phyloP scores from a whole-genome alignment of 2,888 invertebrate genomes.

The Ectemnius continuus region DNA sequence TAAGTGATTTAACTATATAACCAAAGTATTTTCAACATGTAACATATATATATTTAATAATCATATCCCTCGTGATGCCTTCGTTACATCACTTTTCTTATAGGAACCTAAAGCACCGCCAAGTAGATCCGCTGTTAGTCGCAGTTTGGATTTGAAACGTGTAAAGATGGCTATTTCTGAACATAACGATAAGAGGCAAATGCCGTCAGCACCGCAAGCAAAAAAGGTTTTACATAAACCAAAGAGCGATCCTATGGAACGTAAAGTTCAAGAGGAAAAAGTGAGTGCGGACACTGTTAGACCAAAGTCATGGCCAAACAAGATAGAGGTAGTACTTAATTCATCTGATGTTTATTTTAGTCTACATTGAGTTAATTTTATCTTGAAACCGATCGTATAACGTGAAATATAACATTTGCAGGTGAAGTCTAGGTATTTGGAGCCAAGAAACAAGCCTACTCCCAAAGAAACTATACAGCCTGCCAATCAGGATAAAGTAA shows the following conservation, averaged over 20 bases:
- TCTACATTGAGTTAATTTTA: no score
- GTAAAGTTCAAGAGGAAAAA: slow-evolving; percentile 73
- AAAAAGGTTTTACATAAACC: slow-evolving; percentile 69
- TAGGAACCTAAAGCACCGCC: slow-evolving; percentile 69
- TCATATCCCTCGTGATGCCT: no score
- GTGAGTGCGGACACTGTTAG: slow-evolving; percentile 60
- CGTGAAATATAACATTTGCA: slow-evolving; percentile 47
- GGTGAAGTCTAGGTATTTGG: slow-evolving; percentile 83
- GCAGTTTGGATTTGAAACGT: slow-evolving; percentile 75
- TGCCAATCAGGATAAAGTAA: slow-evolving; percentile 66
- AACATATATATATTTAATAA: not conserved
- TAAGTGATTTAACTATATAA: slow-evolving; percentile 26
- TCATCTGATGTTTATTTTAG: not conserved
- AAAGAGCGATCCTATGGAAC: slow-evolving; percentile 74
- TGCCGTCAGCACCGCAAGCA: slow-evolving; percentile 50
- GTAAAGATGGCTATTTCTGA: slow-evolving; percentile 77
- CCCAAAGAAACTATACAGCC: slow-evolving; percentile 65
- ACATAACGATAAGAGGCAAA: slow-evolving; percentile 72
- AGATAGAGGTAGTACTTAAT: slow-evolving; percentile 68
- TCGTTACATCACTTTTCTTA: not conserved
- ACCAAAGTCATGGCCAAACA: slow-evolving; percentile 76
- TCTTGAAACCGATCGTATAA: slow-evolving; percentile 4
- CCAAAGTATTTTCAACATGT: not conserved
- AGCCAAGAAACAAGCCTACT: slow-evolving; percentile 78
- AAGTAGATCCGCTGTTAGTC: slow-evolving; percentile 66